Conservation (phyloP, 2,888 invertebrate species). For the Ditylenchus weischeri region DNA sequence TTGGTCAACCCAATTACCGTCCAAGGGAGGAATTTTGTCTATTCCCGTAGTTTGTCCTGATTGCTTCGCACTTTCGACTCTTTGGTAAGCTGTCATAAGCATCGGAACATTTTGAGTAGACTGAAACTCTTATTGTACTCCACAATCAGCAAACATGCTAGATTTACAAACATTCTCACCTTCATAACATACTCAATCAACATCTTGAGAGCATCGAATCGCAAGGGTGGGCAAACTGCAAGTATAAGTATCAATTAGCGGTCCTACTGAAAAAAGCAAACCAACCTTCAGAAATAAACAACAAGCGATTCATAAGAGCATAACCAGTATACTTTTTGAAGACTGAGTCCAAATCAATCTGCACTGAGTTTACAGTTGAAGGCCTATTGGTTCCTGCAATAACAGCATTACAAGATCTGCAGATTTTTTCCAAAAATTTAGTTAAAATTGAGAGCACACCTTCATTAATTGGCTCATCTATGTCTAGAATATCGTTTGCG, state of each 20-base stretch:
- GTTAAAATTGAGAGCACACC: conserved; percentile 8
- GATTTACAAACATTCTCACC: conserved; percentile 13
- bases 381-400: conserved; percentile 8
- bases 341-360: conserved; percentile 28
- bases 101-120: conserved; percentile 31
- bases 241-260: too few relatives aligned
- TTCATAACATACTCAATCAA: conserved; percentile 32
- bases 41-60: conserved; percentile 13
- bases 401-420: not conserved
- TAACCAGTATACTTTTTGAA: conserved; percentile 19
- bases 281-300: conserved; percentile 30
- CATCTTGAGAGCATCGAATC: conserved; percentile 29
- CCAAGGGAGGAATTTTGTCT: conserved; percentile 32
- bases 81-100: conserved; percentile 25
- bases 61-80: conserved; percentile 19
- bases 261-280: too few relatives aligned
- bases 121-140: conserved; percentile 18
- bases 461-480: conserved; percentile 16
- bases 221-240: conserved; percentile 32
- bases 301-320: conserved; percentile 26
- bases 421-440: not conserved
- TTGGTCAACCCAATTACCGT: conserved; percentile 31
- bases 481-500: conserved; percentile 16
- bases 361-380: conserved; percentile 20
- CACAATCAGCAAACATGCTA: not conserved